A percentile compares a stretch with the other conserved stretches of the same genome.
phyloP scores from a whole-genome alignment of 2,113 vertebrate genomes.

The Prionailurus viverrinus region DNA sequence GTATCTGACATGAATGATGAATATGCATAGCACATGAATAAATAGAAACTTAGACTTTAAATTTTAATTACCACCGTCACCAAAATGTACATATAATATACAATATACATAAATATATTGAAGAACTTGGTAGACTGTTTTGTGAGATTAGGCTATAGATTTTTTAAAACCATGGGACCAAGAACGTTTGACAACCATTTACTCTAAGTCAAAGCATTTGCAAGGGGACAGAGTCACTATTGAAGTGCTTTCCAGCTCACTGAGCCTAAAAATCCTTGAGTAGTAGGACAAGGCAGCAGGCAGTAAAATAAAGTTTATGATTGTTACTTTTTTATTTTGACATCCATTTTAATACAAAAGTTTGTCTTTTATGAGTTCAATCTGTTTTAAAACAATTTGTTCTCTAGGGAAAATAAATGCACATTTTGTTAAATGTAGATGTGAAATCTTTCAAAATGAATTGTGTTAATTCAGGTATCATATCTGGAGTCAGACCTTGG shows the following conservation, averaged over 20 bases:
- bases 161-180: neutral
- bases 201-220: neutral
- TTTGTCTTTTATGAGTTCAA: neutral
- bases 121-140: conserved; percentile 9
- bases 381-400: conserved; percentile 46
- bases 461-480: neutral
- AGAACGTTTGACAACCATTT: neutral
- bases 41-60: neutral
- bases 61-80: neutral
- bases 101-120: neutral
- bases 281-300: neutral
- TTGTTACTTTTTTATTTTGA: neutral
- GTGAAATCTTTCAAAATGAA: neutral
- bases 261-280: conserved; percentile 17
- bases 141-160: neutral
- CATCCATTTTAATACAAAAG: neutral
- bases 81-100: neutral
- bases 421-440: neutral
- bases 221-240: neutral
- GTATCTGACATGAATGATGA: neutral
- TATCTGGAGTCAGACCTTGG: neutral
- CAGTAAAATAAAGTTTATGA: conserved; percentile 25
- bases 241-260: conserved; percentile 6
- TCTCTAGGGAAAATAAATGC: neutral
- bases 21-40: neutral